Evolutionary conservation across 1,140 invertebrate genomes (phyloP).

Genomic region (Chlorops oryzae): DNA sequence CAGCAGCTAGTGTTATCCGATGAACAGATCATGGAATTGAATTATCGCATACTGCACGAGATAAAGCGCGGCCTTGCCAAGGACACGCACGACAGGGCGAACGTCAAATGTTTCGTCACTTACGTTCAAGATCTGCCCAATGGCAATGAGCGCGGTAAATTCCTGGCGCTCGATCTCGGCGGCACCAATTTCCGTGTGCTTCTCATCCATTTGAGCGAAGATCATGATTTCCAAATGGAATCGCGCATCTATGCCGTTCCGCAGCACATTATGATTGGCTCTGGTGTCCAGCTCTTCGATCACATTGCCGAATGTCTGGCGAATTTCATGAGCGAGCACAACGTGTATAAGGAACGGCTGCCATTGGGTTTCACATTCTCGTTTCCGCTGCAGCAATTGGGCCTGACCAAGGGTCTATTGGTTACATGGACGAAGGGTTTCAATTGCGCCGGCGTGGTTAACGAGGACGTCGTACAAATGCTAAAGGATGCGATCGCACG

Average conservation of each 20-base stretch:
- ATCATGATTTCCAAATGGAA: slow-evolving; percentile 86
- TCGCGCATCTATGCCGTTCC: slow-evolving; percentile 97
- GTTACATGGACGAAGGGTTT: slow-evolving; percentile 98
- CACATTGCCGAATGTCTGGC: slow-evolving; percentile 96
- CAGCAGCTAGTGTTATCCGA: slow-evolving; percentile 76
- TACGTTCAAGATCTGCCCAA: slow-evolving; percentile 96
- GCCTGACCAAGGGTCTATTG: slow-evolving; percentile 83
- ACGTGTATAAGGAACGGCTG: slow-evolving; percentile 69
- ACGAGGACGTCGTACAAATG: slow-evolving; percentile 83
- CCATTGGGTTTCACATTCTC: slow-evolving; percentile 99
- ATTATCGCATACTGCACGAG: slow-evolving; percentile 67
- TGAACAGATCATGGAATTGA: slow-evolving; percentile 72
- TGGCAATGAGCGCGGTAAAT: slow-evolving; percentile 94
- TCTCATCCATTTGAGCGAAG: slow-evolving; percentile 79
- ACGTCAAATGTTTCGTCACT: slow-evolving; percentile 86
- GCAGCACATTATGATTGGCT: slow-evolving; percentile 88
- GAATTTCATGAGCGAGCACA: slow-evolving; percentile 85
- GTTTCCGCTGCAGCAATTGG: slow-evolving; percentile 89
- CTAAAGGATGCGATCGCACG: slow-evolving; percentile 79
- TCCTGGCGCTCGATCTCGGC: slow-evolving; percentile 94
- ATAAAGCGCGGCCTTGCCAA: slow-evolving; percentile 76
- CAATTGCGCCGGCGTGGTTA: slow-evolving; percentile 85
- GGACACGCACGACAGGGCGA: slow-evolving; percentile 69
- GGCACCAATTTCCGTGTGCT: slow-evolving; percentile 98
- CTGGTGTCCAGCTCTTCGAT: slow-evolving; percentile 86